A percentile compares a stretch with the other conserved stretches of the same genome.
Conservation (phyloP, 1,140 invertebrate genomes). For the Macrostomum lignano region DNA sequence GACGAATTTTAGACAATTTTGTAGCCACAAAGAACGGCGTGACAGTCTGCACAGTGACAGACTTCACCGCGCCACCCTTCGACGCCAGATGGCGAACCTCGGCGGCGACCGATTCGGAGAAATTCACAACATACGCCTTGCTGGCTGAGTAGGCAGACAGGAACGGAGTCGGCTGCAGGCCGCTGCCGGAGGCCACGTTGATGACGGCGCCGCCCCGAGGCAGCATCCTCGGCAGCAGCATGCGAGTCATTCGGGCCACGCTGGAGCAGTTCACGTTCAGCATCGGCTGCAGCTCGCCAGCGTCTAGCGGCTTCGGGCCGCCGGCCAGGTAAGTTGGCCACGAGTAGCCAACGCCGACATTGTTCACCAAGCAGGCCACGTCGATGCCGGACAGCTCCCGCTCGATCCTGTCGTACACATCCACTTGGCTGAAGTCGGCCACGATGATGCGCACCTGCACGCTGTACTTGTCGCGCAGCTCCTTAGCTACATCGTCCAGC, state of each 20-base stretch:
- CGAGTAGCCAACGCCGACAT: constrained; percentile 61
- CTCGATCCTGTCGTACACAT: constrained; percentile 25
- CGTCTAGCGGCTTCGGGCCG: neutral
- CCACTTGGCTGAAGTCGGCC: neutral
- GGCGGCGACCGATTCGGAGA: neutral
- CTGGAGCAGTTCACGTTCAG: constrained; percentile 1
- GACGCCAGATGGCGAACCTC: neutral
- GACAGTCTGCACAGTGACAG: neutral
- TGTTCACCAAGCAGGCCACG: constrained; percentile 39
- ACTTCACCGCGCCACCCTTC: neutral
- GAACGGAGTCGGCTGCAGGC: constrained; percentile 45
- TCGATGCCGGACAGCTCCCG: constrained; percentile 42
- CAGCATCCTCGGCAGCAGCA: constrained; percentile 63
- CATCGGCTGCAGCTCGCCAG: neutral
- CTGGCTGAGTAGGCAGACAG: constrained; percentile 57
- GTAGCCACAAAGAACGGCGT: constrained; percentile 3
- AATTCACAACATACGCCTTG: constrained; percentile 51
- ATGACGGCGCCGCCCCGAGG: constrained; percentile 53
- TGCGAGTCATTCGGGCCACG: constrained; percentile 28
- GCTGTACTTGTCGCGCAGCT: constrained; percentile 32
- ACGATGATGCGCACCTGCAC: neutral
- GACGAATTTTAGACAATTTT: constrained; percentile 1
- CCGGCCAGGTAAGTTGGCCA: neutral
- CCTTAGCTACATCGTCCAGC: constrained; percentile 44
- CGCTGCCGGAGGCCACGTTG: constrained; percentile 60